A percentile compares a stretch with the other conserved stretches of the same genome.
Evolutionary conservation across 2,888 invertebrate genomes (phyloP).

Genomic region (Antitype chi): DNA sequence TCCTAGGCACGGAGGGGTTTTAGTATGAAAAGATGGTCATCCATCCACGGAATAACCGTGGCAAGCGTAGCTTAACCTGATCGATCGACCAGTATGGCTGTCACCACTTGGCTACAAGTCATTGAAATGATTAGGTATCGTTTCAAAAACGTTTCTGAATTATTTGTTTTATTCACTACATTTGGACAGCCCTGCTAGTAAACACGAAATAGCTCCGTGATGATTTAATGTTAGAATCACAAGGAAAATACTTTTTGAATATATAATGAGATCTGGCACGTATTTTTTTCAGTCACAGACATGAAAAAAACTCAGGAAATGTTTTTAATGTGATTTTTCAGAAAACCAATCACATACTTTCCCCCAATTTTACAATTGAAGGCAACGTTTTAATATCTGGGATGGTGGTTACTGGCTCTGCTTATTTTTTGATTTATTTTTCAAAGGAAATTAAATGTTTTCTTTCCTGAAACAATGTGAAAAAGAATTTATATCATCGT

Average conservation of each 20-base stretch:
- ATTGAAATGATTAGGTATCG: too few species aligned
- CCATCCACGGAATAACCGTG: too few species aligned
- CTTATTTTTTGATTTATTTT: neutral
- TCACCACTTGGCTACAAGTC: too few species aligned
- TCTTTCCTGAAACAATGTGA: too few species aligned
- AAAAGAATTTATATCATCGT: neutral
- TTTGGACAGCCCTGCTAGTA: slow-evolving; percentile 23
- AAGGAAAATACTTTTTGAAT: slow-evolving; percentile 12
- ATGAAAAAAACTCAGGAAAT: neutral
- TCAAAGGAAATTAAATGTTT: too few species aligned
- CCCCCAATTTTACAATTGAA: neutral
- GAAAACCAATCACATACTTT: slow-evolving; percentile 3
- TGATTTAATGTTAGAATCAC: slow-evolving; percentile 27
- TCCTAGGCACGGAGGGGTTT: too few species aligned
- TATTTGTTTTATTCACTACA: neutral
- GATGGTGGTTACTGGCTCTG: neutral
- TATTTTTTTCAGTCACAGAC: slow-evolving; percentile 1
- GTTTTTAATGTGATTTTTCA: slow-evolving; percentile 22
- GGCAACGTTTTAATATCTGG: neutral
- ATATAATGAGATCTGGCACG: slow-evolving; percentile 11
- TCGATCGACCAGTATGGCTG: too few species aligned
- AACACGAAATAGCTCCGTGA: neutral
- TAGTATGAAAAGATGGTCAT: too few species aligned
- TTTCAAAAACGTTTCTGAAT: neutral
- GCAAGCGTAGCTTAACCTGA: too few species aligned